Percentiles rank a stretch among this genome's conserved stretches.
Evolutionary conservation across 92 coral and sea anemone species (phyloP).

Genomic region (Virgularia gustaviana): DNA sequence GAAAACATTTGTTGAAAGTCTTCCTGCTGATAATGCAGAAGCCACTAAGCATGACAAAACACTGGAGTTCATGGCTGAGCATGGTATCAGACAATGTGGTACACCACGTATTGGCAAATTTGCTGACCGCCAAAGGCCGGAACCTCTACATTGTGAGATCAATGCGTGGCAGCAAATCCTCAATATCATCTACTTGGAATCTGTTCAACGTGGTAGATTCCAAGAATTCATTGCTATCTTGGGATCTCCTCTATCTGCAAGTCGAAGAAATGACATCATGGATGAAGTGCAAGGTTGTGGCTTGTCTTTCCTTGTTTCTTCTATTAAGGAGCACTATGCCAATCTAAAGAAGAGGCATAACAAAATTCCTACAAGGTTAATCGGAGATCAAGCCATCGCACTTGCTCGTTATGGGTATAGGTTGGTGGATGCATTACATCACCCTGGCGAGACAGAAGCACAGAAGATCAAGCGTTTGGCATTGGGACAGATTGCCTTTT

Average conservation of each 20-base stretch:
- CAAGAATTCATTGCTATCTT: too few species aligned
- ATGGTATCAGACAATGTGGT: conserved; percentile 60
- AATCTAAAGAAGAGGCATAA: conserved; percentile 9
- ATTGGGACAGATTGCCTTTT: conserved; percentile 16
- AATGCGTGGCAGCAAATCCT: conserved; percentile 56
- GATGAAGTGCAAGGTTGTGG: conserved; percentile 26
- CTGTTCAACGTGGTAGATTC: conserved; percentile 43
- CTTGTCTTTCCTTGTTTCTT: conserved; percentile 18
- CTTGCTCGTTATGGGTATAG: conserved; percentile 29
- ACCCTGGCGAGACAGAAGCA: conserved; percentile 5
- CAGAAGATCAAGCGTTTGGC: conserved; percentile 22
- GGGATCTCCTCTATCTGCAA: neutral
- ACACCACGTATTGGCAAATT: conserved; percentile 54
- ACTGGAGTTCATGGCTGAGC: conserved; percentile 57
- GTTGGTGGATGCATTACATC: conserved; percentile 6
- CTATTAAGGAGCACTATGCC: neutral
- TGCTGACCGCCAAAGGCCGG: conserved; percentile 54
- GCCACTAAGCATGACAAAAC: conserved; percentile 38
- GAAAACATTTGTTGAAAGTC: neutral
- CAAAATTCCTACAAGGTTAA: conserved; percentile 15
- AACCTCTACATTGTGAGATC: conserved; percentile 59
- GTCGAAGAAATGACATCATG: neutral
- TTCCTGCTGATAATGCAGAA: conserved; percentile 19
- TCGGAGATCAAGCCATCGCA: conserved; percentile 19
- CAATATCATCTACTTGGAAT: conserved; percentile 35